Base-by-base conservation (phyloP, 2,113 vertebrate species). In the Ellobius talpinus region DNA sequence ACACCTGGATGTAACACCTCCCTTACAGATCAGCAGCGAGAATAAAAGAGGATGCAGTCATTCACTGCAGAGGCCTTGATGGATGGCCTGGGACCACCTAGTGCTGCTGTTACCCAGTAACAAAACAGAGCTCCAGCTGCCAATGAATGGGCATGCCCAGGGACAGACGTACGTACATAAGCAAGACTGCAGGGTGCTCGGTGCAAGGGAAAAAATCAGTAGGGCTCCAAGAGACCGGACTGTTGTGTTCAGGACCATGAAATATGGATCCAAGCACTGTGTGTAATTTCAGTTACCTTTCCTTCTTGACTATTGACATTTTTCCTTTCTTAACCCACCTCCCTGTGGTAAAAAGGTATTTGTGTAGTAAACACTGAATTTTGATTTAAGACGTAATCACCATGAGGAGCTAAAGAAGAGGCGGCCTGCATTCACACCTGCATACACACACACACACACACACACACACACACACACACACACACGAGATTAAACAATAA, bases 61-160 rank as follows among this genome's bases (percentile, higher is more conserved):
- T 42, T 55, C 3, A 0, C 12, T 3, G 31, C 50, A 2, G 10
- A 66, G 84, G 65, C 11, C 5, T 13, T 0, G 10, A 26, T 0
- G 39, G 45, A 42, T 29, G 7, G 16, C 16, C 10, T 14, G 39
- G 39, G 24, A 33, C 42, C 63, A 47, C 84, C 29, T 33, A 26
- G 29, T 63, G 65, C 63, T 66, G 42, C 39, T 24, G 1, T 42
- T 42, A 39, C 26, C n/a, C n/a, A 85, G 50, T 39, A 26, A 82
- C 79, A 31, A 63, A n/a, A 63, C 55, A 65, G 50, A 33, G 58
- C 0, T 0, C 39, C 66, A 14, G 45, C 58, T 29, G 11, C n/a
- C 6, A 2, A 2, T 10, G 52, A 31, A 88, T 47, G 2, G 63
- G 0, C 1, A 2, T 5, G 65, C 77, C 72, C 24, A 26, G 61